These are phyloP conservation scores for Chloebia gouldiae DNA, from an alignment of 2,113 vertebrate species.

Conservation along the genomic window DNA sequence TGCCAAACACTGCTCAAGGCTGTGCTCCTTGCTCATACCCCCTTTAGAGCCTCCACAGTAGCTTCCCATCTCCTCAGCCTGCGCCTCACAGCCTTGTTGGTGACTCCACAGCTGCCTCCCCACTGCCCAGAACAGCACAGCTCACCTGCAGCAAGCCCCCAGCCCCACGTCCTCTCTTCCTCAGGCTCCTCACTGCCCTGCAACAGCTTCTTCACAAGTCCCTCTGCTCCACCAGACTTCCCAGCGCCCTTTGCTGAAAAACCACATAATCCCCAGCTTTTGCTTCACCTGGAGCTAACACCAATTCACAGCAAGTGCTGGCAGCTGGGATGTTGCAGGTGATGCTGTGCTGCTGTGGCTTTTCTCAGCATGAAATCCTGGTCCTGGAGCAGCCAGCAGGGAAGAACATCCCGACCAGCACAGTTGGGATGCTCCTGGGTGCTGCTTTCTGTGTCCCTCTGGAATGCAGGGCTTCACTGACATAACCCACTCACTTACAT, in stretches of 20 bases:
- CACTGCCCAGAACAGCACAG: not conserved
- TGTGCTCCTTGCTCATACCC: not conserved
- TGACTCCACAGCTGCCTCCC: not conserved
- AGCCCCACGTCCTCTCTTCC: not conserved
- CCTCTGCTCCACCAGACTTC: not conserved
- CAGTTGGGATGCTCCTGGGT: fast-evolving
- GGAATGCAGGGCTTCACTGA: not conserved
- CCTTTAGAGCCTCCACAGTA: not conserved
- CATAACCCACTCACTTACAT: fast-evolving
- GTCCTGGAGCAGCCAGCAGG: not conserved
- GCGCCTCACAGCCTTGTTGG: not conserved
- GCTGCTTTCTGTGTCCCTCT: not conserved
- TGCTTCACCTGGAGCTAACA: not conserved
- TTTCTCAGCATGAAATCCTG: not conserved
- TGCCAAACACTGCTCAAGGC: fast-evolving
- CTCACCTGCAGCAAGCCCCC: not conserved
- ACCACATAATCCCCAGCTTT: not conserved
- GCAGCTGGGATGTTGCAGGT: not conserved
- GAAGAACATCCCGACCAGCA: fast-evolving
- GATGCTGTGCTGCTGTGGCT: not conserved
- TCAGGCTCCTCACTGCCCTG: fast-evolving
- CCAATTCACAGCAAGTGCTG: not conserved
- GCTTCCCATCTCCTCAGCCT: not conserved
- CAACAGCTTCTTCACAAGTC: not conserved
- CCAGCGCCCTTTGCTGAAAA: not conserved